A percentile compares a stretch with the other conserved stretches of the same genome.
phyloP scores from a whole-genome alignment of 2,888 invertebrate species.

The Horisme vitalbata region DNA sequence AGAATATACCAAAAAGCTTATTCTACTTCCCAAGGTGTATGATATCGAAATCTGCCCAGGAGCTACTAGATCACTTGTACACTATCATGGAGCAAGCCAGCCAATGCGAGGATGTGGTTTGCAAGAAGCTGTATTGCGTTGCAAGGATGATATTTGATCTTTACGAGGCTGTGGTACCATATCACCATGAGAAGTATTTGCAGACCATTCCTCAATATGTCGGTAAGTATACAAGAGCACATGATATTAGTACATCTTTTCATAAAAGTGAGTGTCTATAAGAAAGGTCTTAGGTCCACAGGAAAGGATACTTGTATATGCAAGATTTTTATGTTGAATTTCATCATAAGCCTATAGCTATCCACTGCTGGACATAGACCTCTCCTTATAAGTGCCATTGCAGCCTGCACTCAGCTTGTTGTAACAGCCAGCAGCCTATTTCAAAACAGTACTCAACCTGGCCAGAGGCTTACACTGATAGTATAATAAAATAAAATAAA shows the following conservation, averaged over 20 bases:
- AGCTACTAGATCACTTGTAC: slow-evolving; percentile 85
- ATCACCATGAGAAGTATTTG: slow-evolving; percentile 90
- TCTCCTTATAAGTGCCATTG: no score
- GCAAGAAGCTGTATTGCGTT: slow-evolving; percentile 86
- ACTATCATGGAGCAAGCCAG: slow-evolving; percentile 86
- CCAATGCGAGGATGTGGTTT: slow-evolving; percentile 83
- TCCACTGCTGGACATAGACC: no score
- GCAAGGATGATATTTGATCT: slow-evolving; percentile 88
- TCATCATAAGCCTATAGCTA: no score
- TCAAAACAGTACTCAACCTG: no score
- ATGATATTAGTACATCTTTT: not conserved
- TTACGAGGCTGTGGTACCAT: slow-evolving; percentile 90
- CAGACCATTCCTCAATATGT: slow-evolving; percentile 94
- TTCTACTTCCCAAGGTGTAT: slow-evolving; percentile 81
- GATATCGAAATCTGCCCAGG: slow-evolving; percentile 84
- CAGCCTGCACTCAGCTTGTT: no score
- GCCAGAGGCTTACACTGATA: no score
- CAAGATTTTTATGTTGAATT: no score
- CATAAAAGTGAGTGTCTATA: no score
- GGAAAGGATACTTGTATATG: no score
- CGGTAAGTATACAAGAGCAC: slow-evolving; percentile 80
- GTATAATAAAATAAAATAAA: no score
- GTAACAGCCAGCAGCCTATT: no score
- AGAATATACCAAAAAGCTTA: slow-evolving; percentile 67
- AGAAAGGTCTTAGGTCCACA: no score